phyloP scores from a whole-genome alignment of 2,113 vertebrate species.

The Hippocampus comes region DNA sequence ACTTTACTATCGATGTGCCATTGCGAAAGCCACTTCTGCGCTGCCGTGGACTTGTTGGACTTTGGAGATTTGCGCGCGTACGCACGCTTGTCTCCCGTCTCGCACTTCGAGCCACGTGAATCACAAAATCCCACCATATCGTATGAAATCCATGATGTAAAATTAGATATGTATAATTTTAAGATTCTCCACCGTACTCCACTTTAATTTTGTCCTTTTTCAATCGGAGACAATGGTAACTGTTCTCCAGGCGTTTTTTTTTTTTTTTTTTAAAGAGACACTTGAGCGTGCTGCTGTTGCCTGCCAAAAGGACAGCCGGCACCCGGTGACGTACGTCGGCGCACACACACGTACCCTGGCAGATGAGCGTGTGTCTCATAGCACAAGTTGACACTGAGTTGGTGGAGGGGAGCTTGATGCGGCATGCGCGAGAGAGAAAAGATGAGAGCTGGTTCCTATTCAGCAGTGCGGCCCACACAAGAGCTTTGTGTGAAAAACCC shows the following conservation, averaged over 20 bases:
- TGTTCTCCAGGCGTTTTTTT: slow-evolving; percentile 31
- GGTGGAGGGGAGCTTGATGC: slow-evolving; percentile 61
- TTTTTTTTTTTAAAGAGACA: too few relatives aligned
- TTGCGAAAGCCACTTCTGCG: too few relatives aligned
- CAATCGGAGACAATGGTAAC: background rate
- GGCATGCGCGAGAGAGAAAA: slow-evolving; percentile 17
- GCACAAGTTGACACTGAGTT: slow-evolving; percentile 65
- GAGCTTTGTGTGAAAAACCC: slow-evolving; percentile 54
- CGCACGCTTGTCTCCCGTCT: too few relatives aligned
- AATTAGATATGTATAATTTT: too few relatives aligned
- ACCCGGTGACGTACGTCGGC: slow-evolving; percentile 18
- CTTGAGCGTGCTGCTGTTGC: slow-evolving; percentile 19
- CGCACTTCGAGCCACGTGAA: too few relatives aligned
- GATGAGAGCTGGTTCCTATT: slow-evolving; percentile 64
- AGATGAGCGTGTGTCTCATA: slow-evolving; percentile 53
- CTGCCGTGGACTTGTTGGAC: too few relatives aligned
- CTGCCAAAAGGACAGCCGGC: slow-evolving; percentile 55
- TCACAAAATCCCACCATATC: too few relatives aligned
- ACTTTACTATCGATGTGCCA: too few relatives aligned
- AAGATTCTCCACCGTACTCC: too few relatives aligned
- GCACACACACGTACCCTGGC: slow-evolving; percentile 19
- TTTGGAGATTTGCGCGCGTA: too few relatives aligned
- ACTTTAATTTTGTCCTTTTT: background rate
- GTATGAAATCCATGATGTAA: too few relatives aligned
- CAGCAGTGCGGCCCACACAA: slow-evolving; percentile 62